Conservation (phyloP, 2,888 invertebrate species). For the Scaptomyza parva region DNA sequence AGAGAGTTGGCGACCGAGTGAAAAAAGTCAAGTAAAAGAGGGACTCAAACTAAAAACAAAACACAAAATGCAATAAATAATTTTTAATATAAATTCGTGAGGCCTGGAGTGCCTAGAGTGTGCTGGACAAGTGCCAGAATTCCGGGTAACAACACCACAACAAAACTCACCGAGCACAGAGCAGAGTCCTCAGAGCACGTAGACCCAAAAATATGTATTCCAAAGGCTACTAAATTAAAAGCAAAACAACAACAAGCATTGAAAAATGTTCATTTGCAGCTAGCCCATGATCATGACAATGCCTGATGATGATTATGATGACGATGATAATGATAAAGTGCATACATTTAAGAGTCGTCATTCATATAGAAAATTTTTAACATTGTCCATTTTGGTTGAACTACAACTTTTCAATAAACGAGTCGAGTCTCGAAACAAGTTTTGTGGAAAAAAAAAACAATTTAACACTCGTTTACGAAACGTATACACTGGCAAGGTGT, state of each 20-base stretch:
- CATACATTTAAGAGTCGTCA: constrained; percentile 39
- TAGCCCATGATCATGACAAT: constrained; percentile 3
- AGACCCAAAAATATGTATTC: constrained; percentile 31
- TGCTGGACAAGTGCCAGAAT: constrained; percentile 52
- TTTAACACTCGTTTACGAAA: constrained; percentile 30
- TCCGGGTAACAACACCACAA: neutral
- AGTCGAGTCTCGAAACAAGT: constrained; percentile 50
- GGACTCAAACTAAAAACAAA: constrained; percentile 30
- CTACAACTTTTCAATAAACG: constrained; percentile 76
- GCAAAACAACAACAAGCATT: constrained; percentile 51
- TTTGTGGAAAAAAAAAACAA: constrained; percentile 68
- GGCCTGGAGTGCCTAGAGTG: no score
- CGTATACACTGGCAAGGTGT: neutral
- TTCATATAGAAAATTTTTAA: constrained; percentile 63
- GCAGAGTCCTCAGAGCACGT: constrained; percentile 39
- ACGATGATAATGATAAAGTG: constrained; percentile 35
- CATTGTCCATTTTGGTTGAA: constrained; percentile 38
- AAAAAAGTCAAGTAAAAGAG: neutral
- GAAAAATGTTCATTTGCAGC: constrained; percentile 68
- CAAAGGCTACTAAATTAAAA: constrained; percentile 73
- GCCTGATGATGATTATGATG: constrained; percentile 1
- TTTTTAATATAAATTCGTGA: constrained; percentile 81
- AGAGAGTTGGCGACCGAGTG: no score
- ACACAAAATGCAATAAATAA: constrained; percentile 76
- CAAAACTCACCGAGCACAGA: no score